These are phyloP conservation scores for Trachelipus rathkii DNA, from an alignment of 1,140 invertebrate genomes.

Conservation along the genomic window DNA sequence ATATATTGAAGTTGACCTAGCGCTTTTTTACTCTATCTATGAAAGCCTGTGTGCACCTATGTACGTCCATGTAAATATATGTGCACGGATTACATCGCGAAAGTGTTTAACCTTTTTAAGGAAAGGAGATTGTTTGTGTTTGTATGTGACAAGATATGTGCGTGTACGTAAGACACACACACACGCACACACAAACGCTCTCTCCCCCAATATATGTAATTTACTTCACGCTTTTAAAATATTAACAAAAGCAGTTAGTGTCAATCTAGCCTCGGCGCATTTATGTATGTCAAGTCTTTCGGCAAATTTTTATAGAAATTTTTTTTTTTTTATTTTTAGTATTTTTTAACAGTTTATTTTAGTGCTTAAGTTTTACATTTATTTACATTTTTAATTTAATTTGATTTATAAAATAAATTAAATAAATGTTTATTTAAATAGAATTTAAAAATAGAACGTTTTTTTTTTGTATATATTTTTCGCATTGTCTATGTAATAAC, in stretches of 20 bases:
- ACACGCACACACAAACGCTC: background rate
- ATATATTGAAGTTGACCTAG: no score
- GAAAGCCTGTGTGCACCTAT: no score
- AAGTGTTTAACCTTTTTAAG: no score
- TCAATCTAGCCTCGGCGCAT: conserved; percentile 2
- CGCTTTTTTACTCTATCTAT: no score
- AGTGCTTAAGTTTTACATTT: background rate
- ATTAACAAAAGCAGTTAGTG: background rate
- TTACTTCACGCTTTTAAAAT: background rate
- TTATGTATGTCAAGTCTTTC: background rate
- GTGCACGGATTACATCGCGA: no score
- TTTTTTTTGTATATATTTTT: conserved; percentile 4
- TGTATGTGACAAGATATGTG: background rate
- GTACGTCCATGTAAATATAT: no score
- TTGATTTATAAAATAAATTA: background rate
- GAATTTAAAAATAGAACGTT: background rate
- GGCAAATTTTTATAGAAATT: background rate
- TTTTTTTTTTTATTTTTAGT: background rate
- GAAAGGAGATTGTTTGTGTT: no score
- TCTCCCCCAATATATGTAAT: background rate
- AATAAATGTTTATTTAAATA: background rate
- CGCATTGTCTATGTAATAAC: background rate
- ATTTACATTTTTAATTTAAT: background rate
- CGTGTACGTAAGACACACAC: background rate
- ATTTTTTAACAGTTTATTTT: background rate